A percentile compares a stretch with the other conserved stretches of the same genome.
phyloP scores from a whole-genome alignment of 2,113 vertebrate species.

The Neotoma lepida region DNA sequence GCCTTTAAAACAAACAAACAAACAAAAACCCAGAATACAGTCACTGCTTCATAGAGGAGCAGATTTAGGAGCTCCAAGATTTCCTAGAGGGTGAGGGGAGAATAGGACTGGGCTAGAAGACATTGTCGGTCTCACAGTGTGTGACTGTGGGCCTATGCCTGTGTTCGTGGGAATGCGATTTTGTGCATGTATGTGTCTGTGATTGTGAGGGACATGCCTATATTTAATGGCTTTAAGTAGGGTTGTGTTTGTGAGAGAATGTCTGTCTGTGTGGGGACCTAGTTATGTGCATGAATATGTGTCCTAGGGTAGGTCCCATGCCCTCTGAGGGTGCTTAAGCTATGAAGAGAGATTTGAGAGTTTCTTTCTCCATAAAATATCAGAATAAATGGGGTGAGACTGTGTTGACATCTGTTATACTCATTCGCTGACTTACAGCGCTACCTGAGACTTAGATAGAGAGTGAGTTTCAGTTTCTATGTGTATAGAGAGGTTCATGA shows the following conservation, averaged over 20 bases:
- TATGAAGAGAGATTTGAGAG: neutral
- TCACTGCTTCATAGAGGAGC: neutral
- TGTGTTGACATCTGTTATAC: neutral
- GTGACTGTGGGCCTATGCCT: neutral
- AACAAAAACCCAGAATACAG: neutral
- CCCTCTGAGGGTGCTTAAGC: neutral
- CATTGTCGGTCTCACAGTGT: neutral
- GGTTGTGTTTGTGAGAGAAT: slow-evolving; percentile 16
- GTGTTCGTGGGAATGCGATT: neutral
- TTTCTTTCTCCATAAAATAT: slow-evolving; percentile 38
- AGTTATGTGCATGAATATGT: neutral
- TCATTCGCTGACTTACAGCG: neutral
- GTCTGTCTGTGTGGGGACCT: neutral
- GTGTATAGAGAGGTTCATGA: neutral
- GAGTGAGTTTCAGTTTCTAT: neutral
- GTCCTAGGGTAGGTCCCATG: neutral
- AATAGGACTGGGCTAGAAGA: neutral
- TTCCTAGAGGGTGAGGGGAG: neutral
- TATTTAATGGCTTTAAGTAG: neutral
- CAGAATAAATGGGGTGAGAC: neutral
- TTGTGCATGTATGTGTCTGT: neutral
- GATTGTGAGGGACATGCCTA: neutral
- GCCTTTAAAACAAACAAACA: neutral
- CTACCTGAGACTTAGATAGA: slow-evolving; percentile 1
- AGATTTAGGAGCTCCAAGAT: slow-evolving; percentile 34